Evolutionary conservation across 1,140 invertebrate genomes (phyloP).

Genomic region (Drosophila ohnishii): DNA sequence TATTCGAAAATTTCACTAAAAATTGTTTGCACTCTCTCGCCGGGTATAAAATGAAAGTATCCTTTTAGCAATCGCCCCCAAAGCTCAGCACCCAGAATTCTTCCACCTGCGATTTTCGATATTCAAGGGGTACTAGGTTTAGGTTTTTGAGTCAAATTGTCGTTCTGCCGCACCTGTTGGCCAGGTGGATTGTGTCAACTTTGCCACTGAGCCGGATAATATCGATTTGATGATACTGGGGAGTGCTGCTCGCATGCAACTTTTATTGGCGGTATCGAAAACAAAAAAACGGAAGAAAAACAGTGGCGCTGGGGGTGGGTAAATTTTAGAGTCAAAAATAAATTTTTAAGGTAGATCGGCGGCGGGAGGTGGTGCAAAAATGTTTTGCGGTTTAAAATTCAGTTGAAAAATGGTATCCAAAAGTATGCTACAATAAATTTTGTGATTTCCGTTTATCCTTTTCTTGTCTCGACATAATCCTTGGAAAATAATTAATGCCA

Average conservation of each 20-base stretch:
- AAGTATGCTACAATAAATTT: background rate
- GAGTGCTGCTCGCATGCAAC: conserved; percentile 22
- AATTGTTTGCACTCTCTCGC: conserved; percentile 83
- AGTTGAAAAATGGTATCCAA: background rate
- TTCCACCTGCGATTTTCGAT: conserved; percentile 8
- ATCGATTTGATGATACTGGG: conserved; percentile 7
- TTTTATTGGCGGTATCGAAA: background rate
- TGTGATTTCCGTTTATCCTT: background rate
- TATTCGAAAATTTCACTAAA: conserved; percentile 83
- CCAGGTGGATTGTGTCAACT: conserved; percentile 45
- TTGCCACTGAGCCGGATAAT: conserved; percentile 16
- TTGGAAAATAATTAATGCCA: too few species aligned
- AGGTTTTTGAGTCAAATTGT: background rate
- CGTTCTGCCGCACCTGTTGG: conserved; percentile 36
- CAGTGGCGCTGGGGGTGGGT: background rate
- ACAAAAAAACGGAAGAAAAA: background rate
- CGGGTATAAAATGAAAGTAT: conserved; percentile 80
- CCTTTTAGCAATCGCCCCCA: conserved; percentile 51
- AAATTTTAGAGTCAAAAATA: background rate
- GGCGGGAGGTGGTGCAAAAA: background rate
- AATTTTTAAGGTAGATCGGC: too few species aligned
- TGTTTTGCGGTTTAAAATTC: background rate
- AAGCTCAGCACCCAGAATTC: conserved; percentile 8
- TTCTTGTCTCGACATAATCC: background rate
- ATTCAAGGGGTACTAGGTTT: conserved; percentile 5